These are phyloP conservation scores for Semicossyphus pulcher DNA, from an alignment of 2,113 vertebrate genomes.

Conservation along the genomic window DNA sequence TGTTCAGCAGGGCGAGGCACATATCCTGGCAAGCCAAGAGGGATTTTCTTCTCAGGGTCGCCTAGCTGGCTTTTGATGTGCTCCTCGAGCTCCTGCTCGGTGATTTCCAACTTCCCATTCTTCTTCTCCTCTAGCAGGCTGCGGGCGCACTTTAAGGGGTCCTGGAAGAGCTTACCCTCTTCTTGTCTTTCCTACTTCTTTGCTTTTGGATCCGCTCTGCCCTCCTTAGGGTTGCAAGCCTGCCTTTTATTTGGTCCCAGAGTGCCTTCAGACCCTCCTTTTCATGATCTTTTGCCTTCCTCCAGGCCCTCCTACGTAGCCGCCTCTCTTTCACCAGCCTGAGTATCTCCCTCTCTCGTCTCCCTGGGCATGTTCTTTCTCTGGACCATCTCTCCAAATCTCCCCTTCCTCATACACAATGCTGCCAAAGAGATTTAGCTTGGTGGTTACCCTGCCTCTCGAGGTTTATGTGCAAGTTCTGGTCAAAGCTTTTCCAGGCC, in stretches of 20 bases:
- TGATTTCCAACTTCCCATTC: not conserved
- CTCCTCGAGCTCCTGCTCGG: not conserved
- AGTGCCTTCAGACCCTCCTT: too few species aligned
- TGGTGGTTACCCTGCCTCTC: not conserved
- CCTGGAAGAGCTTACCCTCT: too few species aligned
- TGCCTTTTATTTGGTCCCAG: too few species aligned
- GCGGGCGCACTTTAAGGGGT: too few species aligned
- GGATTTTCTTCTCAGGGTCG: not conserved
- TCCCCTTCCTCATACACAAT: not conserved
- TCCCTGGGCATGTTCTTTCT: too few species aligned
- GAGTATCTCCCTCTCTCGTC: not conserved
- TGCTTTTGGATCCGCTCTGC: too few species aligned
- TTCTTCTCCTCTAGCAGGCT: too few species aligned
- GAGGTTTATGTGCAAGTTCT: not conserved
- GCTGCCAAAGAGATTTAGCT: not conserved
- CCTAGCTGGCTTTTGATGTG: not conserved
- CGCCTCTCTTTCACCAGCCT: not conserved
- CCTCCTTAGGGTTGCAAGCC: too few species aligned
- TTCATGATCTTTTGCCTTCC: too few species aligned
- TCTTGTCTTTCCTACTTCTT: too few species aligned
- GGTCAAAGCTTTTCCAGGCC: not conserved
- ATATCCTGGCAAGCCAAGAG: not conserved
- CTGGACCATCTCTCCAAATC: not conserved
- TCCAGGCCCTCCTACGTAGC: not conserved
- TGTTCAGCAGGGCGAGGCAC: not conserved